Conservation (phyloP, 2,797 vertebrate species). For the Poeciliopsis paucimaculata region DNA sequence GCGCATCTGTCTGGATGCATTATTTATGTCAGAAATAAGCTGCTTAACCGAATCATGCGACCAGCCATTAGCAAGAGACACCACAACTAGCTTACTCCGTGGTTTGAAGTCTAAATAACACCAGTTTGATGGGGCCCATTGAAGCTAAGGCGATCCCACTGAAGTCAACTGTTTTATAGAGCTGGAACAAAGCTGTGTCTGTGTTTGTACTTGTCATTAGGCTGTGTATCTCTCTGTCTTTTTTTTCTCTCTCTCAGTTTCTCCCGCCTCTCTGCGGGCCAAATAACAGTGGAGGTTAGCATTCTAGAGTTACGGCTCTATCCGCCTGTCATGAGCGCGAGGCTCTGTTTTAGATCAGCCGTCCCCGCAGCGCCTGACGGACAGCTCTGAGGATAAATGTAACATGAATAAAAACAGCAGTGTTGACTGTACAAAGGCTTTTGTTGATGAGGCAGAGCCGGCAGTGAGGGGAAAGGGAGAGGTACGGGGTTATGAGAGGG, state of each 20-base stretch:
- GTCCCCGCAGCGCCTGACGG: conserved; percentile 67
- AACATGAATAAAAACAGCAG: conserved; percentile 75
- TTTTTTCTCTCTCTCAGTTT: conserved; percentile 48
- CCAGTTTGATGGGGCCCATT: conserved; percentile 78
- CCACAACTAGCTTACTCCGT: conserved; percentile 67
- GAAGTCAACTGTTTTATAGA: conserved; percentile 63
- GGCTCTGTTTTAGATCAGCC: conserved; percentile 83
- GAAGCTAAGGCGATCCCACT: conserved; percentile 70
- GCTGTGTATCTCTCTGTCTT: conserved; percentile 64
- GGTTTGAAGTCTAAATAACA: conserved; percentile 85
- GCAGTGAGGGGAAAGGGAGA: conserved; percentile 47
- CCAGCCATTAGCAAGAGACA: conserved; percentile 83
- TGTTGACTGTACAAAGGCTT: conserved; percentile 73
- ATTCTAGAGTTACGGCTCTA: conserved; percentile 70
- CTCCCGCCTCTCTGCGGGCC: conserved; percentile 66
- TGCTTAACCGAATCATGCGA: conserved; percentile 80
- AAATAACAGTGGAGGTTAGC: conserved; percentile 77
- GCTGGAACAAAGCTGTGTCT: conserved; percentile 75
- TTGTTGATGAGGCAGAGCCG: conserved; percentile 75
- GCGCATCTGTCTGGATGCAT: conserved; percentile 82
- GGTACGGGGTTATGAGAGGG: conserved; percentile 56
- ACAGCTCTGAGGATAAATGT: conserved; percentile 77
- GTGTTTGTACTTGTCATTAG: conserved; percentile 82
- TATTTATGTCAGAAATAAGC: conserved; percentile 85
- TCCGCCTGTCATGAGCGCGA: conserved; percentile 73